These are phyloP conservation scores for Drosophila kohkoa DNA, from an alignment of 1,140 invertebrate species.

Conservation along the genomic window DNA sequence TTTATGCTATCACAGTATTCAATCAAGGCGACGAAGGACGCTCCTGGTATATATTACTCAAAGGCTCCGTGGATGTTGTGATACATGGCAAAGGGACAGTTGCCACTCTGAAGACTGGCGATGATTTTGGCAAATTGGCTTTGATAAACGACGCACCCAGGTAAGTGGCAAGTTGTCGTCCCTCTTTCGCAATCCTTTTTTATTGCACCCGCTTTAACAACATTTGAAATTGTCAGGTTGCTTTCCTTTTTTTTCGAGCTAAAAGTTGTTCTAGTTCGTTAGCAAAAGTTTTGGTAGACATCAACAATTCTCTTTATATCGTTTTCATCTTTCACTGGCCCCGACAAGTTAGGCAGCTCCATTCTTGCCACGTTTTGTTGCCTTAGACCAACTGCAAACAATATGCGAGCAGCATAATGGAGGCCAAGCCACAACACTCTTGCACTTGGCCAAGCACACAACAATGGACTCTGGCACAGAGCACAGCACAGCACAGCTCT, in stretches of 20 bases:
- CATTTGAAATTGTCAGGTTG: constrained; percentile 34
- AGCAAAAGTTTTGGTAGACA: constrained; percentile 31
- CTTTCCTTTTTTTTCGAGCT: no score
- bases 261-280: constrained; percentile 21
- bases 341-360: constrained; percentile 11
- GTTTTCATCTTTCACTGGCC: constrained; percentile 19
- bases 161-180: constrained; percentile 84
- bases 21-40: constrained; percentile 96
- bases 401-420: constrained; percentile 17
- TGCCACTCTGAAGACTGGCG: constrained; percentile 93
- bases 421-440: constrained; percentile 16
- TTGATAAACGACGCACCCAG: constrained; percentile 95
- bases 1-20: constrained; percentile 88
- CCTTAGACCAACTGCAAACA: not conserved
- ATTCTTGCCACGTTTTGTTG: constrained; percentile 19
- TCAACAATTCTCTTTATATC: constrained; percentile 44
- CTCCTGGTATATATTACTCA: constrained; percentile 95
- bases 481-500: not conserved
- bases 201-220: not conserved
- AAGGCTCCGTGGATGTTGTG: constrained; percentile 94
- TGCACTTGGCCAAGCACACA: constrained; percentile 23
- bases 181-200: not conserved
- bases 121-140: constrained; percentile 95
- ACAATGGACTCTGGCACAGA: constrained; percentile 46
- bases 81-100: constrained; percentile 95